Conservation (phyloP, 2,888 invertebrate genomes). For the Tholera decimalis region DNA sequence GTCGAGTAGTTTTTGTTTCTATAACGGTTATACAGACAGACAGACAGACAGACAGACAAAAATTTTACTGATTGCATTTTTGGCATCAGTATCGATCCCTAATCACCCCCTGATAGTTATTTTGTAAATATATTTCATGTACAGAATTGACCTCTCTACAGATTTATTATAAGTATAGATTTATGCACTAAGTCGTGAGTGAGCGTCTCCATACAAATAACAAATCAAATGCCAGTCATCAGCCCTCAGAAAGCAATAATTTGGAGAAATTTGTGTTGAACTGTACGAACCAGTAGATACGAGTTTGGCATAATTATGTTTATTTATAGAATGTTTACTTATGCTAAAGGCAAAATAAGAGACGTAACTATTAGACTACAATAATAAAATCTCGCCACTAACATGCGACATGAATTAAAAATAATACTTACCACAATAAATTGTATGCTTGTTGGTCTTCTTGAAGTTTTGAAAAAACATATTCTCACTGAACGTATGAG, state of each 20-base stretch:
- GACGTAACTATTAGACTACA: no score
- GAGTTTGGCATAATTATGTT: background rate
- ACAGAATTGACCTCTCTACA: no score
- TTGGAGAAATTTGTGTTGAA: conserved; percentile 1
- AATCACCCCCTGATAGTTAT: no score
- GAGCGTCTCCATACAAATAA: conserved; percentile 15
- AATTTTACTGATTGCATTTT: no score
- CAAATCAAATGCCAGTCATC: background rate
- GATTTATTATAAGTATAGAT: no score
- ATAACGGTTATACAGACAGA: no score
- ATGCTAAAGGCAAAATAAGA: no score
- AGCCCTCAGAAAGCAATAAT: conserved; percentile 1
- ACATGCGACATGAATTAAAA: background rate
- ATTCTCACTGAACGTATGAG: conserved; percentile 96
- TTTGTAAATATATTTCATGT: no score
- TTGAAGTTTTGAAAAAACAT: conserved; percentile 97
- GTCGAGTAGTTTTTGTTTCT: no score
- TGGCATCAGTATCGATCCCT: no score
- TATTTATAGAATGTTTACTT: background rate
- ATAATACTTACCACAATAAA: conserved; percentile 86
- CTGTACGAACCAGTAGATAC: background rate
- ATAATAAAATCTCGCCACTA: no score
- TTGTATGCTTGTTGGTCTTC: conserved; percentile 92
- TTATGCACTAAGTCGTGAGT: conserved; percentile 20
- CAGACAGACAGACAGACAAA: no score